Percentiles rank a stretch among this genome's conserved stretches.
phyloP scores from a whole-genome alignment of 2,888 invertebrate genomes.

The Yponomeuta cagnagella region DNA sequence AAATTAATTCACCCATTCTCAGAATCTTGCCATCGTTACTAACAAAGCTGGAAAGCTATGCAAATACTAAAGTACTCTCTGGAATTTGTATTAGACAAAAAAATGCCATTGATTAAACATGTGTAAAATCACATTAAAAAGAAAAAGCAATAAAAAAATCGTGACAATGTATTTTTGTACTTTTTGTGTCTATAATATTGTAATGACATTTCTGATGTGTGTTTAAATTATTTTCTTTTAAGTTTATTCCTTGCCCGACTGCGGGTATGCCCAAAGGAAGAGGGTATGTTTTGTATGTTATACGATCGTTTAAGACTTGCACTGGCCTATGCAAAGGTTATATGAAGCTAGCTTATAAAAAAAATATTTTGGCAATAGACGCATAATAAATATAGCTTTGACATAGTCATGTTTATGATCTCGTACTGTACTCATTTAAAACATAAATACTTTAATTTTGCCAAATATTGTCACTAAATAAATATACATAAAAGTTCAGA shows the following conservation, averaged over 20 bases:
- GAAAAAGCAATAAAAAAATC: not conserved
- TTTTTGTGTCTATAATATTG: not conserved
- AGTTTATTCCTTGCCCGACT: not conserved
- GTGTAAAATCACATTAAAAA: not conserved
- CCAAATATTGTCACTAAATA: slow-evolving; percentile 11
- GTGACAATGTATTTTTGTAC: not conserved
- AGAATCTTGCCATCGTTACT: slow-evolving; percentile 46
- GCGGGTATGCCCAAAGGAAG: not conserved
- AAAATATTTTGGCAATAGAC: slow-evolving; percentile 50
- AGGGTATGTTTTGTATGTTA: slow-evolving; percentile 9
- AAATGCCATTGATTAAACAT: not conserved
- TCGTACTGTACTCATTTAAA: slow-evolving; percentile 22
- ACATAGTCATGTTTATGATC: slow-evolving; percentile 32
- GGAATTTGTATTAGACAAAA: not conserved
- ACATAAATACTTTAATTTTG: slow-evolving; percentile 4
- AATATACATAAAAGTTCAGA: slow-evolving; percentile 1
- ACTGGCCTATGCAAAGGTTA: slow-evolving; percentile 30
- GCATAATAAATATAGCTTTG: slow-evolving; percentile 22
- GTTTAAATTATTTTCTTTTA: slow-evolving; percentile 10
- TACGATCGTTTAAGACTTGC: slow-evolving; percentile 21
- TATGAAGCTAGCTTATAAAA: slow-evolving; percentile 16
- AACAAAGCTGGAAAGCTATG: not conserved
- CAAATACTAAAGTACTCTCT: not conserved
- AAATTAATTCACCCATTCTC: slow-evolving; percentile 22
- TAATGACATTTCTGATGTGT: not conserved